Evolutionary conservation across 2,888 invertebrate genomes (phyloP).

Genomic region (Acanthosepion esculentum): DNA sequence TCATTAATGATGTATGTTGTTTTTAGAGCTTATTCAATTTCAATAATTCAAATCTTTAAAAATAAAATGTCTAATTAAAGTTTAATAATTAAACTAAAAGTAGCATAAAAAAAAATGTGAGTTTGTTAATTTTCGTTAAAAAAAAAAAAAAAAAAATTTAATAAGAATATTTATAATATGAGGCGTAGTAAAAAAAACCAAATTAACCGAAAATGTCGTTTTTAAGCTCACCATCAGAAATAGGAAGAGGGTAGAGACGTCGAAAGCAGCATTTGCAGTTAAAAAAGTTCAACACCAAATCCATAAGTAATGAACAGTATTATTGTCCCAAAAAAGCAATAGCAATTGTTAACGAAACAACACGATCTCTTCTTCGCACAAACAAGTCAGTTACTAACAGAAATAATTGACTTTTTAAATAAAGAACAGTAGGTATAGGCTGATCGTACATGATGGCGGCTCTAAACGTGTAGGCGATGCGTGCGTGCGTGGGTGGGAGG

Average conservation of each 20-base stretch:
- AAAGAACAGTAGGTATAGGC: not conserved
- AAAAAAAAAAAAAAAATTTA: too few relatives aligned
- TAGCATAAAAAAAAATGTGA: too few relatives aligned
- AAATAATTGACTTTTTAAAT: not conserved
- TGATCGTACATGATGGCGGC: not conserved
- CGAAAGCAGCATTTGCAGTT: constrained; percentile 21
- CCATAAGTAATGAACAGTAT: not conserved
- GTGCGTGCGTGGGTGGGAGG: not conserved
- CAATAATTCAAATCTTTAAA: too few relatives aligned
- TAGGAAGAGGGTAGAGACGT: not conserved
- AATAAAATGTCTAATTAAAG: too few relatives aligned
- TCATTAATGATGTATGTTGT: too few relatives aligned
- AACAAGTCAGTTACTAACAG: not conserved
- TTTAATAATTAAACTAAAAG: too few relatives aligned
- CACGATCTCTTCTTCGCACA: not conserved
- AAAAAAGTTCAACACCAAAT: not conserved
- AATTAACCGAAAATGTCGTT: not conserved
- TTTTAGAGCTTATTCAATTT: too few relatives aligned
- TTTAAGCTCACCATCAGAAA: not conserved
- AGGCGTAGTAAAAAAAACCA: too few relatives aligned
- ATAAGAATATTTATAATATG: too few relatives aligned
- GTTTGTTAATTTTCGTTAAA: too few relatives aligned
- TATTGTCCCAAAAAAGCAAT: not conserved
- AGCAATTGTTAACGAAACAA: not conserved
- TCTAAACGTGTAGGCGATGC: not conserved